Conservation (phyloP, 2,113 vertebrate genomes). For the Leptocoma aspasia region DNA sequence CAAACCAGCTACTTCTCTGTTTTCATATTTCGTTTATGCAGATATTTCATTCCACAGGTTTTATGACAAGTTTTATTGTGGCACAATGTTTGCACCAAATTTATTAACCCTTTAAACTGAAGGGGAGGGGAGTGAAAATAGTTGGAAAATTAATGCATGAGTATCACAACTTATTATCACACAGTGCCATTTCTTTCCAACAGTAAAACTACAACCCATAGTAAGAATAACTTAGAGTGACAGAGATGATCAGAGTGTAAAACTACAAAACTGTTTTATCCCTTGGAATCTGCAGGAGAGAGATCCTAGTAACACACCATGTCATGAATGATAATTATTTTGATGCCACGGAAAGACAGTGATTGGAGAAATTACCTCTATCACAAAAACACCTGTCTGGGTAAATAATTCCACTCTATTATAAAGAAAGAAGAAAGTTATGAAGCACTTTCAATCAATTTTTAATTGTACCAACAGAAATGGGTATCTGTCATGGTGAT, state of each 20-base stretch:
- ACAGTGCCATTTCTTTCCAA: background rate
- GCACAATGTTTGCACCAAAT: background rate
- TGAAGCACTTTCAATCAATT: background rate
- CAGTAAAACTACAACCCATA: background rate
- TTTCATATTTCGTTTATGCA: background rate
- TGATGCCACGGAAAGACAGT: background rate
- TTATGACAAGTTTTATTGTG: background rate
- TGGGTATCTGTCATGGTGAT: background rate
- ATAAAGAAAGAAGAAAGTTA: background rate
- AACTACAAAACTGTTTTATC: background rate
- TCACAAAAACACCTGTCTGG: constrained; percentile 11
- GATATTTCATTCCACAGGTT: background rate
- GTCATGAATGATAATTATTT: background rate
- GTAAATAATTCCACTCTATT: constrained; percentile 16
- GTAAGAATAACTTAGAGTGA: background rate
- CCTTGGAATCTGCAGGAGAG: background rate
- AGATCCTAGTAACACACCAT: background rate
- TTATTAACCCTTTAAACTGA: constrained; percentile 8
- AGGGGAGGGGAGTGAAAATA: background rate
- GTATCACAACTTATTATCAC: background rate
- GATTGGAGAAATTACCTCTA: background rate
- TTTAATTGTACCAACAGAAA: constrained; percentile 23
- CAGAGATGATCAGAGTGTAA: background rate
- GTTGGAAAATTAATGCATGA: background rate
- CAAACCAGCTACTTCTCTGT: background rate